Evolutionary conservation across 2,113 vertebrate species (phyloP), one percentile per base, ranked within the genome.

Genomic region (Barnardius zonarius): DNA sequence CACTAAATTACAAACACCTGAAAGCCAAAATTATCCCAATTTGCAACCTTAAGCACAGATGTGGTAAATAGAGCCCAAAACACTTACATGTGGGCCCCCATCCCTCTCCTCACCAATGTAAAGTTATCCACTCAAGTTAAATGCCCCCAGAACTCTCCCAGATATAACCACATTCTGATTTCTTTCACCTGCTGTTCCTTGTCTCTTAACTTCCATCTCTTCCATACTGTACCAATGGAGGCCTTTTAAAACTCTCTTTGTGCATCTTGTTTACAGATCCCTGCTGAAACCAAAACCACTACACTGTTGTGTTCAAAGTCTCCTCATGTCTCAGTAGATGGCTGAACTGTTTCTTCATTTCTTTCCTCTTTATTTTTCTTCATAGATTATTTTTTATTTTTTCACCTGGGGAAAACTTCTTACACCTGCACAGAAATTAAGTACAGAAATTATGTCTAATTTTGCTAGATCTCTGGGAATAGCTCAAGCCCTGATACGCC

Each of bases 71-170:
- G 43, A n/a, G 14, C 35, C 31, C 28, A 62, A 75, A 88, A 15
- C 8, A 39, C 10, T 9, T 15, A n/a, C 0, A 1, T 16, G 44
- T 33, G 24, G 18, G 2, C 6, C 51, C 63, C 37, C 19, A 54
- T 28, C n/a, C 31, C 31, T 54, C 28, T 88, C 15, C 37, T n/a
- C 54, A n/a, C 22, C 27, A 30, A 20, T 16, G 11, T 15, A n/a
- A 82, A 78, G 39, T 41, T 35, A n/a, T 41, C 52, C 31, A 18
- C 28, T 24, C 46, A 67, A 44, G 51, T 43, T 44, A 81, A 68
- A 83, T 27, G 6, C 8, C 11, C 33, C 31, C 30, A 73, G 37
- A 83, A 55, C 27, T 52, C 72, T 70, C 33, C 33, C 28, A 91
- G 52, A 22, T 59, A 68, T n/a, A 75, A 12, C 7, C n/a, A 41